Evolutionary conservation across 2,797 vertebrate species (phyloP), one percentile per base, ranked within the genome.

Genomic region (Pampus argenteus): DNA sequence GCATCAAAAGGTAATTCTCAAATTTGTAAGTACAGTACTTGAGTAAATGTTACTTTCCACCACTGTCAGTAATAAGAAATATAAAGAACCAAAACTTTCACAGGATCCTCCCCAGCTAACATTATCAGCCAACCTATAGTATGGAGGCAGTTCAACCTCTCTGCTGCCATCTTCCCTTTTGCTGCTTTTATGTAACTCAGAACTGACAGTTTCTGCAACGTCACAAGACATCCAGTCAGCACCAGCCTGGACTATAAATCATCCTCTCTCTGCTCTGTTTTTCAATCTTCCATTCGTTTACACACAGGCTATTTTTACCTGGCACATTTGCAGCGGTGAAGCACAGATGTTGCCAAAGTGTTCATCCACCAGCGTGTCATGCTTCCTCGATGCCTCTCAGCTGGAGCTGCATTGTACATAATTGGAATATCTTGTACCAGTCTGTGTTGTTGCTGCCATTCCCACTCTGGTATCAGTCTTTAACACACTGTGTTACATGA

Each of bases 131-230:
- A 26, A 20, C 38, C 22, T 9, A 44, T 26, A 70, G 26, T 45
- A 42, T 15, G 14, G 13, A 45, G 50, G 52, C 40, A 42, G 13
- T 58, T 68, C 49, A 51, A 66, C 71, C 57, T 66, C 79, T 48
- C 58, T 47, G 75, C 79, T 50, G 49, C 67, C 72, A 59, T 76
- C 52, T 78, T 83, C 68, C 59, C 62, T 9, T 9, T 72, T 52
- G 4, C 52, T 26, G 47, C 67, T 86, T 86, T 87, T 88, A 87
- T 76, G 59, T 83, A 84, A 88, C 58, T 42, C 69, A 54, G 81
- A 75, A 70, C 74, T 74, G 71, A 65, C 68, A 62, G 81, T 79
- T 80, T 84, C 50, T 82, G 66, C 73, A 68, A 58, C 26, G 68
- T 74, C 70, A 49, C 22, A 70, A 74, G 55, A 52, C 44, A 72